Evolutionary conservation across 2,797 vertebrate species (phyloP).

Genomic region (Naso thynnoides): DNA sequence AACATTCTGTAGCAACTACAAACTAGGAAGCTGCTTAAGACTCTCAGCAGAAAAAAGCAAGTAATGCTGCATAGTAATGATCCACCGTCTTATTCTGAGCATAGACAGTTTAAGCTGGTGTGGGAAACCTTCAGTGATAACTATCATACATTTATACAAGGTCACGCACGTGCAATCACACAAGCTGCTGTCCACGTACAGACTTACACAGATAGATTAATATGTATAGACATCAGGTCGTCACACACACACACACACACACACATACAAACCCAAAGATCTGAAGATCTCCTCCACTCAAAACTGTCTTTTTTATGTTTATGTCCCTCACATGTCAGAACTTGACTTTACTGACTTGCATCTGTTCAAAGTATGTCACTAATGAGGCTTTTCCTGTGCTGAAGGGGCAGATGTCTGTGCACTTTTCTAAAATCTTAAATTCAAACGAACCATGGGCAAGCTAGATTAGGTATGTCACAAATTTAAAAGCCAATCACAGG

Average conservation of each 20-base stretch:
- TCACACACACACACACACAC: slow-evolving; percentile 10
- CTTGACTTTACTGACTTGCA: no score
- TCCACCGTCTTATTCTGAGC: slow-evolving; percentile 66
- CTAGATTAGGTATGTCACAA: no score
- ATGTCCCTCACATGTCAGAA: no score
- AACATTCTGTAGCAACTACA: slow-evolving; percentile 67
- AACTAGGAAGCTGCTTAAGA: slow-evolving; percentile 57
- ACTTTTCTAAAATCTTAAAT: no score
- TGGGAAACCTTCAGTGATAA: slow-evolving; percentile 65
- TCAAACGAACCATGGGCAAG: no score
- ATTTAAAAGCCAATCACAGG: no score
- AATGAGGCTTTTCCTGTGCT: no score
- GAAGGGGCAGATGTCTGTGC: no score
- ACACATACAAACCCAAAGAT: not conserved
- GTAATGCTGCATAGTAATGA: slow-evolving; percentile 67
- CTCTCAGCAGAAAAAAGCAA: slow-evolving; percentile 35
- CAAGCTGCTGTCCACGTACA: not conserved
- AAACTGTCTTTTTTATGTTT: no score
- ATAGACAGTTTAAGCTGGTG: slow-evolving; percentile 71
- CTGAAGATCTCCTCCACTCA: no score
- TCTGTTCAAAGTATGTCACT: no score
- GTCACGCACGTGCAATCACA: slow-evolving; percentile 43
- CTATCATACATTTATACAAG: slow-evolving; percentile 57
- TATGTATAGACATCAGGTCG: not conserved
- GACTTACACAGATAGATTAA: not conserved